Conservation (phyloP, 2,797 vertebrate species). For the Choloepus didactylus region DNA sequence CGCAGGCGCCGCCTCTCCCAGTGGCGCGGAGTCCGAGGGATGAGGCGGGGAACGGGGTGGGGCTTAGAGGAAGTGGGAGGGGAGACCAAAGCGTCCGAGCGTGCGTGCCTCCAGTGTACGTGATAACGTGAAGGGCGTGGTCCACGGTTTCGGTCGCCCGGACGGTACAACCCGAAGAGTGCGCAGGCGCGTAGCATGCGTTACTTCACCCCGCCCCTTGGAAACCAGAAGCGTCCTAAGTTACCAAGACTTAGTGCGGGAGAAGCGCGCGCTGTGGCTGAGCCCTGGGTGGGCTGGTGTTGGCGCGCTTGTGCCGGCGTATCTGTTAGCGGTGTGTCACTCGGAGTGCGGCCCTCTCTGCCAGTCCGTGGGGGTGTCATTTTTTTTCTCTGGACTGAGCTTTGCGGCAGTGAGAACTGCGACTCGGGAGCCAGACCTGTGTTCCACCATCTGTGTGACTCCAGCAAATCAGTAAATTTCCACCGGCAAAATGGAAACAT, state of each 20-base stretch:
- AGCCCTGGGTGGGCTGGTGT: too few species aligned
- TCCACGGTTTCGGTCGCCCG: accelerated
- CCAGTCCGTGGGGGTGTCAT: not conserved
- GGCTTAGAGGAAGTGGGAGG: accelerated
- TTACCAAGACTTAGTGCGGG: accelerated
- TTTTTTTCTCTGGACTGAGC: not conserved
- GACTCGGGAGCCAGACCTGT: not conserved
- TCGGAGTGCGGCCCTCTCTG: not conserved
- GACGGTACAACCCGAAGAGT: not conserved
- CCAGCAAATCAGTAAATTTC: not conserved
- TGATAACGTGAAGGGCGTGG: accelerated
- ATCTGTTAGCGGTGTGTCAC: not conserved
- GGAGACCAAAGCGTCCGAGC: accelerated
- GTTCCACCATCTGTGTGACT: not conserved
- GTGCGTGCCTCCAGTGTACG: accelerated
- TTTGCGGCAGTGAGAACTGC: not conserved
- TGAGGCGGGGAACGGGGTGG: not conserved
- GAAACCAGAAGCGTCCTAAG: slow-evolving; percentile 55
- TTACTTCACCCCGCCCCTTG: accelerated
- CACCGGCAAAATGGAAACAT: not conserved
- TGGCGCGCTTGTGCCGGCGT: not conserved
- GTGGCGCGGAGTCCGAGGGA: too few species aligned
- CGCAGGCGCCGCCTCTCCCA: not conserved
- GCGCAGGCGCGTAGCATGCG: accelerated
- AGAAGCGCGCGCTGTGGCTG: accelerated